These are phyloP conservation scores for Baryphthengus martii DNA, from an alignment of 2,113 vertebrate genomes.

Conservation along the genomic window DNA sequence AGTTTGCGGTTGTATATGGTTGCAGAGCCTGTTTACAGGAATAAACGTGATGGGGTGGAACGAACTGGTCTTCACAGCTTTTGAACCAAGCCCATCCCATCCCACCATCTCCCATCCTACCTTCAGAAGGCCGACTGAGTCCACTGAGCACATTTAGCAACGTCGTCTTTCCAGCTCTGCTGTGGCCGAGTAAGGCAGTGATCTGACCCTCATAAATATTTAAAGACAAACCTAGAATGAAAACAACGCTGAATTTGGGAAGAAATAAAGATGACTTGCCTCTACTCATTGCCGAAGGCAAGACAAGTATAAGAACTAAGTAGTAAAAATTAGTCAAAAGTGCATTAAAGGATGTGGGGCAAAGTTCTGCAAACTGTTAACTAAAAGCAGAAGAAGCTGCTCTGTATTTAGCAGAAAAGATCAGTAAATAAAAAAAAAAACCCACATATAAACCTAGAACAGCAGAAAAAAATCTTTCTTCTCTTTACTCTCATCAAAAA, in stretches of 20 bases:
- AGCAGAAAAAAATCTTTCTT: not conserved
- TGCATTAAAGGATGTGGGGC: not conserved
- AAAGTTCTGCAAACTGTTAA: not conserved
- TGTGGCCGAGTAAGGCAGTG: conserved; percentile 92
- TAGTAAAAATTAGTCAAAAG: not conserved
- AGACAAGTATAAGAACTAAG: not conserved
- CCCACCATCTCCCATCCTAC: conserved; percentile 25
- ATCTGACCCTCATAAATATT: conserved; percentile 92
- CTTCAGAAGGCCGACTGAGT: conserved; percentile 78
- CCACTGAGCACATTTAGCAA: conserved; percentile 87
- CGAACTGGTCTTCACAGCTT: fast-evolving
- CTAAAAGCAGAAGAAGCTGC: not conserved
- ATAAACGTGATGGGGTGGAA: not conserved
- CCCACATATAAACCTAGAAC: not conserved
- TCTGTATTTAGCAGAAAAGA: not conserved
- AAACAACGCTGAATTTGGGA: not conserved
- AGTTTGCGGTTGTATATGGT: conserved; percentile 79
- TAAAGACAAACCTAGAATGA: conserved; percentile 80
- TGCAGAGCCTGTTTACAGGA: conserved; percentile 72
- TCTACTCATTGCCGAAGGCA: not conserved
- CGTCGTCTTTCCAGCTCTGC: conserved; percentile 89
- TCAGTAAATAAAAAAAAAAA: too few species aligned
- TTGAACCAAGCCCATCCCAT: not conserved
- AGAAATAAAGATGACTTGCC: not conserved
- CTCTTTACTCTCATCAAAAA: not conserved